These are phyloP conservation scores for Microplitis mediator DNA, from an alignment of 1,140 invertebrate species.

Conservation along the genomic window DNA sequence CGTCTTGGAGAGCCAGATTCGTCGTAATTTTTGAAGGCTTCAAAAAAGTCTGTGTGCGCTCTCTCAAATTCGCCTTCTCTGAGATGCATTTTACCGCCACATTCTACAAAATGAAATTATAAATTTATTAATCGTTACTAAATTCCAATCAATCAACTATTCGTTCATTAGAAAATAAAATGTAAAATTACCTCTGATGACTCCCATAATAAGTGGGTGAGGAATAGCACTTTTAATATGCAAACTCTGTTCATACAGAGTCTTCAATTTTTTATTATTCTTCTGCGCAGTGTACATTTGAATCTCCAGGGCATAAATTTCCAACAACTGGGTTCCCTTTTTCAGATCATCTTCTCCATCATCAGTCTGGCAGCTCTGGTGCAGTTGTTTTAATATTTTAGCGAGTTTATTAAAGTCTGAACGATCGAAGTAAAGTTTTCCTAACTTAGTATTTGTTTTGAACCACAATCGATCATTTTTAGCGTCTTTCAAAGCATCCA, in stretches of 20 bases:
- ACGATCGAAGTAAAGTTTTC: constrained; percentile 97
- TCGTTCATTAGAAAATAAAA: constrained; percentile 20
- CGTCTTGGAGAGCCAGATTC: constrained; percentile 97
- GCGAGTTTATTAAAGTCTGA: constrained; percentile 94
- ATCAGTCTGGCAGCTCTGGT: constrained; percentile 97
- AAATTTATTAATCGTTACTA: background rate
- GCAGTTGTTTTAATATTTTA: constrained; percentile 96
- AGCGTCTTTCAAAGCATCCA: constrained; percentile 97
- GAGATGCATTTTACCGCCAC: constrained; percentile 99
- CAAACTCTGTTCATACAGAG: constrained; percentile 96
- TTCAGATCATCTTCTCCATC: constrained; percentile 99
- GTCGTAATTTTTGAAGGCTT: constrained; percentile 99
- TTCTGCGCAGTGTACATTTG: constrained; percentile 99
- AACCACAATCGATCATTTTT: constrained; percentile 99
- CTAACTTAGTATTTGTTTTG: constrained; percentile 99
- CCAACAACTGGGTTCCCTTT: constrained; percentile 96
- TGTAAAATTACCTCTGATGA: constrained; percentile 82
- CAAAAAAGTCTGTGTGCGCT: constrained; percentile 99
- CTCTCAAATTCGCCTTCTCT: constrained; percentile 98
- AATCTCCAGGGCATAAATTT: constrained; percentile 99
- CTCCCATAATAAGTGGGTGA: constrained; percentile 99
- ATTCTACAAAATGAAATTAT: constrained; percentile 72
- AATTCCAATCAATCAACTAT: background rate
- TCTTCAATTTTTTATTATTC: constrained; percentile 99
- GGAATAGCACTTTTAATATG: constrained; percentile 99